Percentiles rank a stretch among this genome's conserved stretches.
These are phyloP conservation scores for Cephalopachus bancanus DNA, from an alignment of 2,797 vertebrate genomes.

Conservation along the genomic window DNA sequence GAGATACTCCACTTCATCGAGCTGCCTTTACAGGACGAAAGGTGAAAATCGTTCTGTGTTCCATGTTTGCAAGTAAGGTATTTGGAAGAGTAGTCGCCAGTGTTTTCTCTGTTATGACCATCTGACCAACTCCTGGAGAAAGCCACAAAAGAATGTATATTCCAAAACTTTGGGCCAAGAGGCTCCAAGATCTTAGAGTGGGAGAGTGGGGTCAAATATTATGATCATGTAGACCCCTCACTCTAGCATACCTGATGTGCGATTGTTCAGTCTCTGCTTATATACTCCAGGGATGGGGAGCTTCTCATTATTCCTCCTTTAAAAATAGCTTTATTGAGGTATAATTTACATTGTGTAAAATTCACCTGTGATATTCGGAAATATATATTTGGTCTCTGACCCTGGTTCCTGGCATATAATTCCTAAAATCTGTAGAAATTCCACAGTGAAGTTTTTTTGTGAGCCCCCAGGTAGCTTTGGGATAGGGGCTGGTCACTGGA, in stretches of 20 bases:
- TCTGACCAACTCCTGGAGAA: background rate
- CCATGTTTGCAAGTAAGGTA: background rate
- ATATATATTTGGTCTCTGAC: background rate
- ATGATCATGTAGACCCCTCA: background rate
- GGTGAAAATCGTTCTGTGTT: slow-evolving; percentile 86
- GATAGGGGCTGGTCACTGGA: background rate
- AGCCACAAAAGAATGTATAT: background rate
- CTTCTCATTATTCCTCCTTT: background rate
- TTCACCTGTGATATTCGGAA: background rate
- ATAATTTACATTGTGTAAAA: background rate
- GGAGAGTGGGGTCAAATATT: background rate
- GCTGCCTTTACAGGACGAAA: slow-evolving; percentile 94
- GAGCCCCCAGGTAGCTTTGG: background rate
- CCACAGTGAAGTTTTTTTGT: background rate
- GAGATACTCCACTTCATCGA: slow-evolving; percentile 95
- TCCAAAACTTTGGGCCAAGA: background rate
- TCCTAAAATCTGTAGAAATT: too few relatives aligned
- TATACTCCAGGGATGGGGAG: background rate
- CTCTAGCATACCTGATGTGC: rapidly evolving
- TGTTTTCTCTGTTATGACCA: background rate
- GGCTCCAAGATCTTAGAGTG: background rate
- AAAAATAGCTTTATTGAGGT: background rate
- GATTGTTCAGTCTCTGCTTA: background rate
- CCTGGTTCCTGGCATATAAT: too few relatives aligned
- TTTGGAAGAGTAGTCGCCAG: background rate